These are phyloP conservation scores for Naja naja DNA, from an alignment of 2,113 vertebrate genomes.

Conservation along the genomic window DNA sequence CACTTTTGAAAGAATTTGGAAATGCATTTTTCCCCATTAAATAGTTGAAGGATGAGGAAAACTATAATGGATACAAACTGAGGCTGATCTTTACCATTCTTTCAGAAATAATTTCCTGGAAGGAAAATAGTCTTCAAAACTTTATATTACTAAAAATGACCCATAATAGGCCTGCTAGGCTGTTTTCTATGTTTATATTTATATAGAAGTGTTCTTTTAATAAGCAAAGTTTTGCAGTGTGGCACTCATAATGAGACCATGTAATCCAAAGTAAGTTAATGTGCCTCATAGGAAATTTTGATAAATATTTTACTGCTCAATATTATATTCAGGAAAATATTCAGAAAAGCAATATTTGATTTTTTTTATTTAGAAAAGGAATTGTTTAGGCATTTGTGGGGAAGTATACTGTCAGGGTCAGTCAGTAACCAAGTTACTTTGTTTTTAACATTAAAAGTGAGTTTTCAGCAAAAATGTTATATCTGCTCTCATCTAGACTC, in stretches of 20 bases:
- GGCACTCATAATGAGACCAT: not conserved
- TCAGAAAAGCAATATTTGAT: not conserved
- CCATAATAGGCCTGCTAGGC: not conserved
- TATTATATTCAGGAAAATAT: not conserved
- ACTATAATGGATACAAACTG: not conserved
- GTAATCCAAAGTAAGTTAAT: not conserved
- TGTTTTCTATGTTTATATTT: not conserved
- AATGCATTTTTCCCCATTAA: not conserved
- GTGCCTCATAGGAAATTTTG: not conserved
- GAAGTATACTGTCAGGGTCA: not conserved
- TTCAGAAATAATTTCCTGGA: not conserved
- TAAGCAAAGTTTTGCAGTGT: not conserved
- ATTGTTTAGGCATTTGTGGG: not conserved
- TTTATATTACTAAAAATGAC: not conserved
- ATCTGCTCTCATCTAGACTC: not conserved
- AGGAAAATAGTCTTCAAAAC: not conserved
- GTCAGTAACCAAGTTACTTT: not conserved
- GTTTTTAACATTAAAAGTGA: not conserved
- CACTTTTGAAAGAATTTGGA: not conserved
- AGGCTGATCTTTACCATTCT: not conserved
- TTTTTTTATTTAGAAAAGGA: not conserved
- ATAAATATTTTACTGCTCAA: not conserved
- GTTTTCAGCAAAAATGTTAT: not conserved
- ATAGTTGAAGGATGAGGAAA: not conserved
- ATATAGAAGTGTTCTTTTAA: not conserved